phyloP scores from a whole-genome alignment of 1,140 invertebrate species.

The Drosophila rhopaloa region DNA sequence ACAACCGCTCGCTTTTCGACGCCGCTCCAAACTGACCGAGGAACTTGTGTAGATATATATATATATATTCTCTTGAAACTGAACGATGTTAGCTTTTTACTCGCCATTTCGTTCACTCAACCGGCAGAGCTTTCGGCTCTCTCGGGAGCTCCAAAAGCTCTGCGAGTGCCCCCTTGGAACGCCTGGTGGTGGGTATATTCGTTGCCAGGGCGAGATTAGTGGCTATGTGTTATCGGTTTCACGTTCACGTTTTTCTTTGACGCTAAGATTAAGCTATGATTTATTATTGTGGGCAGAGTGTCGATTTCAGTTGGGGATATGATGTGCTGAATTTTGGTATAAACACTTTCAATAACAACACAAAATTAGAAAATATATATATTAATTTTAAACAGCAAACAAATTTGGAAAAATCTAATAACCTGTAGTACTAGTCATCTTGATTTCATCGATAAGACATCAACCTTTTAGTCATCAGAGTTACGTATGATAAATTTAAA shows the following conservation, averaged over 20 bases:
- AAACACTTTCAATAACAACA: background rate
- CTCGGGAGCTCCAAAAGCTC: constrained; percentile 1
- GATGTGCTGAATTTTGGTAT: background rate
- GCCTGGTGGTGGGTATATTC: constrained; percentile 2
- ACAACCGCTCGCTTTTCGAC: constrained; percentile 69
- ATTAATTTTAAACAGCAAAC: no score
- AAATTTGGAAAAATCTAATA: no score
- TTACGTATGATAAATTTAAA: no score
- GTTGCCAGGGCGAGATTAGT: constrained; percentile 39
- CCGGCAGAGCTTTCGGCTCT: background rate
- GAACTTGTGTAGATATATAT: background rate
- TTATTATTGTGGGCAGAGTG: constrained; percentile 14
- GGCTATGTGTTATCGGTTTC: constrained; percentile 29
- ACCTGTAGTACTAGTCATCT: no score
- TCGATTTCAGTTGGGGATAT: constrained; percentile 6
- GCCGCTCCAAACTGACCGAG: constrained; percentile 63
- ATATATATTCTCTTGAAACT: constrained; percentile 1
- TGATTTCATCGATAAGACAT: no score
- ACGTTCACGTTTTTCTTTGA: constrained; percentile 36
- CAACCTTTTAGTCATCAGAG: no score
- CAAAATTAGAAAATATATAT: no score
- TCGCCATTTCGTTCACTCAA: no score
- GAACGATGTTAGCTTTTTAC: background rate
- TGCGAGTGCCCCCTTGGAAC: constrained; percentile 15
- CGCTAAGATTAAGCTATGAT: constrained; percentile 18